Conservation (phyloP, 1,140 invertebrate species). For the Rhagoletis zephyria region DNA sequence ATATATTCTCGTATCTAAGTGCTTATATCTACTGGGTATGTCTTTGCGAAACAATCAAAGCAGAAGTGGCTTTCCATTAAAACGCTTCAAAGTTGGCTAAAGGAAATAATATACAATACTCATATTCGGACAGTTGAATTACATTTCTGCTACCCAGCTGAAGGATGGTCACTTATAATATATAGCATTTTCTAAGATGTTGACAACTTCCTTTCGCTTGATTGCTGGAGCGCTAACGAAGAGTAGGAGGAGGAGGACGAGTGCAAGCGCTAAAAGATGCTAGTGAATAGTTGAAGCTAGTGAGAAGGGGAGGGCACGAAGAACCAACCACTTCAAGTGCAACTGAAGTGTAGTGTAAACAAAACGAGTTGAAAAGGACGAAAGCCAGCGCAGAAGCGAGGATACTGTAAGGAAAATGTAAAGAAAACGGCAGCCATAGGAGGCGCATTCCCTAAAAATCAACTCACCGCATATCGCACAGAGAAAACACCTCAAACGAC, state of each 20-base stretch:
- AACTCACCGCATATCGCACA: no score
- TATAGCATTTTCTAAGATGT: neutral
- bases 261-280: no score
- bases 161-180: slow-evolving; percentile 38
- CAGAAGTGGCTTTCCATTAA: slow-evolving; percentile 30
- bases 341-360: slow-evolving; percentile 34
- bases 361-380: neutral
- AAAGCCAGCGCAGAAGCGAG: neutral
- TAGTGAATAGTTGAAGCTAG: neutral
- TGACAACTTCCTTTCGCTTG: slow-evolving; percentile 1
- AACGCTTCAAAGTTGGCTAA: neutral
- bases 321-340: neutral
- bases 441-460: no score
- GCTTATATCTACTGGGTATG: neutral
- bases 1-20: neutral
- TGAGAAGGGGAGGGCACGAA: neutral
- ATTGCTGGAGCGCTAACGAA: neutral
- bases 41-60: slow-evolving; percentile 14
- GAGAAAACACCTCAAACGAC: no score
- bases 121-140: slow-evolving; percentile 19
- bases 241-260: neutral
- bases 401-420: neutral
- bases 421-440: neutral
- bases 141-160: slow-evolving; percentile 30
- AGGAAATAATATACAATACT: slow-evolving; percentile 39